Evolutionary conservation across 2,113 vertebrate species (phyloP), one percentile per base, ranked within the genome.

Genomic region (Mormyrus lacerda): DNA sequence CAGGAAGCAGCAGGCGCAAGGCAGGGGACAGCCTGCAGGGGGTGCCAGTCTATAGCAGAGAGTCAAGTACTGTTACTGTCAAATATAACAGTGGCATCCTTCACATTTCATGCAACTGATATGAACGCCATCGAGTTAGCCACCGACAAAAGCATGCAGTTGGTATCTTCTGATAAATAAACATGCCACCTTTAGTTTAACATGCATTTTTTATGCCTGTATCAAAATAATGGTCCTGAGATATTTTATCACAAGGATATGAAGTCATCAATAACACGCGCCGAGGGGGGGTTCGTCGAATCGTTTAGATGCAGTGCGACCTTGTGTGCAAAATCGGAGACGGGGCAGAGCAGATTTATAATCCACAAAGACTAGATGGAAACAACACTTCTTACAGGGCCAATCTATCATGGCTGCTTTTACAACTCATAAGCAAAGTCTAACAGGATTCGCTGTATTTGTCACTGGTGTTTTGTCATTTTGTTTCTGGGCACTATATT

Each of bases 381-480:
- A 53, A 87, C 50, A 50, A 53, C 11, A 39, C 31, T 11, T 87
- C 35, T 53, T 87, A 87, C 47, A 53, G 50, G 50, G 50, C 27
- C 50, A 47, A 87, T 87, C 27, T 21, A 87, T 85, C 83, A 85
- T 7, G 83, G 47, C 44, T 85, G 85, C 15, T 53, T 87, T 87
- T 53, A 87, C 50, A 87, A 27, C 50, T 51, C 85, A 53, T 48
- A 51, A 53, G n/a, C 48, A 87, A 87, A 87, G 50, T 10, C 50
- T 87, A 53, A 87, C 85, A 87, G 50, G 47, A 53, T 53, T 87
- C 13, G 0, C 13, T 87, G 85, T 31, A 87, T 87, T 87, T 87
- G 85, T 87, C 85, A 87, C 31, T 39, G n/a, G 85, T 87, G 50
- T 87, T 53, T 51, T 87, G 50, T 51, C 85, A 87, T 87, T 87